Evolutionary conservation across 2,888 invertebrate genomes (phyloP), one percentile per base, ranked within the genome.

Genomic region (Phengaris arion): DNA sequence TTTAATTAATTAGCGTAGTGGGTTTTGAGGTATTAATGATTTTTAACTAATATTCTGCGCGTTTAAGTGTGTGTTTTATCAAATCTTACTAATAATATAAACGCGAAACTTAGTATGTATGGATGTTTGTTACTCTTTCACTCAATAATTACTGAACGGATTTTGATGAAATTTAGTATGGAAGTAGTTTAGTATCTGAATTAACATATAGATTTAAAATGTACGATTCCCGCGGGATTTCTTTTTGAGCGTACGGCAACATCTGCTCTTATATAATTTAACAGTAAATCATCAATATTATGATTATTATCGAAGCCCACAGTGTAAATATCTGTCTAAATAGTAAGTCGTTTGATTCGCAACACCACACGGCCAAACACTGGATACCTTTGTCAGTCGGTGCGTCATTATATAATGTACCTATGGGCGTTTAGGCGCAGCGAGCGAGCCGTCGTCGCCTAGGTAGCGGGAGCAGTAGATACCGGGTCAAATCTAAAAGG

Each of bases 401-500:
- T 74, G 74, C 77, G 74, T 72, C 78, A 80, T 81, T 81, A 81
- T 80, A 82, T 82, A 81, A 81, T 81, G 81, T 81, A n/a, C n/a
- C n/a, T n/a, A 78, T 77, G 79, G 75, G 81, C 81, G 79, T 81
- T 82, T 80, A 79, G 81, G 80, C 80, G 80, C 79, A 77, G 78
- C 79, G 76, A 76, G 78, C 78, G 72, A 35, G 35, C 35, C 75
- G 77, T 74, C 75, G 76, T 22, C 22, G 22, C 75, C 78, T 77
- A 72, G 78, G 79, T 81, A 80, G 80, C 80, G 79, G 78, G 78
- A 81, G 81, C 59, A 8, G 59, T 59, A 59, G 59, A 64, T 35
- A 64, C 45, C 64, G 81, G 85, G 85, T 84, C 85, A 83, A 85
- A 84, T 86, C 89, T 88, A 86, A 90, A 89, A 88, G 89, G 87